Conservation (phyloP, 2,113 vertebrate genomes). For the Rhinolophus sinicus region DNA sequence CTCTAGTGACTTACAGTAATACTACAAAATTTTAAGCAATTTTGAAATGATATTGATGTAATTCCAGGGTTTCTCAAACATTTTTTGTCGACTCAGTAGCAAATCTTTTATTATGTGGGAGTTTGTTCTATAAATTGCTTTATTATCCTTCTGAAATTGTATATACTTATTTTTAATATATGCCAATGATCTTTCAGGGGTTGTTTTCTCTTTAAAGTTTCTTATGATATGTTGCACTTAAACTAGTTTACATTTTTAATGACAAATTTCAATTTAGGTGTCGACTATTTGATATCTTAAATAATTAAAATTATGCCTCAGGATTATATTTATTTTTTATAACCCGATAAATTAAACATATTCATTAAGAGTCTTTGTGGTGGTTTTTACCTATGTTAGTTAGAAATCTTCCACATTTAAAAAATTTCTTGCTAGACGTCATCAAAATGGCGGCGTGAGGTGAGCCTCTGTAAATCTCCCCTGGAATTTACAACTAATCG, state of each 20-base stretch:
- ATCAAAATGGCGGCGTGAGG: no score
- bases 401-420: not conserved
- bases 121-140: slow-evolving; percentile 21
- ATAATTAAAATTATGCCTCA: not conserved
- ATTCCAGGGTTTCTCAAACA: not conserved
- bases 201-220: not conserved
- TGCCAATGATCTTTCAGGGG: not conserved
- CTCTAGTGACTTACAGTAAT: not conserved
- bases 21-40: not conserved
- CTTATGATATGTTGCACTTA: not conserved
- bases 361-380: not conserved
- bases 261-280: not conserved
- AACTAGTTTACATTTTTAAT: not conserved
- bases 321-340: not conserved
- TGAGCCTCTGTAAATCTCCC: no score
- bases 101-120: not conserved
- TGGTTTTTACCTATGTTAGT: not conserved
- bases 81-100: not conserved
- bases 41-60: not conserved
- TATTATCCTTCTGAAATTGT: not conserved
- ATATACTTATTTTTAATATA: not conserved
- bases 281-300: not conserved
- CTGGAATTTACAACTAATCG: no score
- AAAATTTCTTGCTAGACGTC: not conserved
- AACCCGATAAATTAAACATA: not conserved